Conservation (phyloP, 1,140 invertebrate genomes). For the Trichonephila clavata region DNA sequence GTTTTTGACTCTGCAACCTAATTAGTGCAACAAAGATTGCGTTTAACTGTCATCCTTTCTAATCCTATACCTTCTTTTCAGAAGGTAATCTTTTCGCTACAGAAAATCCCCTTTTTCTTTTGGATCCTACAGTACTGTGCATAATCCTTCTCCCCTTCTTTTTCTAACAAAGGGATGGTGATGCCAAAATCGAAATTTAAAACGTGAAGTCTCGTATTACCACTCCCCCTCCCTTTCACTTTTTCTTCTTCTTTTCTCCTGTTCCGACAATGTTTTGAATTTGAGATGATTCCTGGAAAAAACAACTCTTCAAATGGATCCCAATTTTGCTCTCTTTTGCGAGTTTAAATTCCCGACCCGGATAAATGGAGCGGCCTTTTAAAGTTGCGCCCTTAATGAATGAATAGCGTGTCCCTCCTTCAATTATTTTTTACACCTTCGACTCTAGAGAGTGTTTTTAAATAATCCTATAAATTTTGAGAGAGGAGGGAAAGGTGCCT, state of each 20-base stretch:
- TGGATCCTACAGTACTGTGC: background rate
- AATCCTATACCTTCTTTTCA: conserved; percentile 32
- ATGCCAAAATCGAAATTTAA: conserved; percentile 13
- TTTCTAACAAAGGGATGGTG: background rate
- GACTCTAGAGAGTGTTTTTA: too few species aligned
- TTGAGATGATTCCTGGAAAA: background rate
- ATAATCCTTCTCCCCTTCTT: conserved; percentile 13
- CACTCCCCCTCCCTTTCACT: background rate
- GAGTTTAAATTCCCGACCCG: background rate
- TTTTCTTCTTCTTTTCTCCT: background rate
- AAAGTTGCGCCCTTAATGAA: background rate
- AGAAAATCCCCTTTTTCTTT: conserved; percentile 8
- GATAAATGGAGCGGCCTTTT: background rate
- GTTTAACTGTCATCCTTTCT: conserved; percentile 10
- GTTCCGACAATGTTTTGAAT: background rate
- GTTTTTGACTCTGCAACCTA: conserved; percentile 30
- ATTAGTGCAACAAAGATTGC: conserved; percentile 32
- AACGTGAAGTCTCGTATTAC: conserved; percentile 12
- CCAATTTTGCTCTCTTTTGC: background rate
- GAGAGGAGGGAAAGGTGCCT: too few species aligned
- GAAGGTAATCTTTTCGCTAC: conserved; percentile 49
- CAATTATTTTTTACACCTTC: too few species aligned
- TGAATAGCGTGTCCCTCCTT: background rate
- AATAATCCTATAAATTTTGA: too few species aligned
- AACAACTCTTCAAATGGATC: conserved; percentile 3